phyloP scores from a whole-genome alignment of 2,113 vertebrate species.

The Litocranius walleri region DNA sequence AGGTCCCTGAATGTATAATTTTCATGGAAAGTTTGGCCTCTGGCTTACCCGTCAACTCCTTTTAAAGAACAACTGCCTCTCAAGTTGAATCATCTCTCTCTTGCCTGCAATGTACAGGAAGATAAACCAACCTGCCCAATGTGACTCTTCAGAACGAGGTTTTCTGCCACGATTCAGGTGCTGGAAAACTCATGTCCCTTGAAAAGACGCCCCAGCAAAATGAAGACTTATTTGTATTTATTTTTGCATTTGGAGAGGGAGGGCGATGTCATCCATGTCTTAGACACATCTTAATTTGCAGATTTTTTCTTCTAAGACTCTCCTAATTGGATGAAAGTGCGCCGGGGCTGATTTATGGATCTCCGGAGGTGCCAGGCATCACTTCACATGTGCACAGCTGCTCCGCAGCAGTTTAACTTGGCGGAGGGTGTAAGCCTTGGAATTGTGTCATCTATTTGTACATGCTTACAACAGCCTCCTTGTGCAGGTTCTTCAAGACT shows the following conservation, averaged over 20 bases:
- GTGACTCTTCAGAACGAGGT: background rate
- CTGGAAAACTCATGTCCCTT: constrained; percentile 15
- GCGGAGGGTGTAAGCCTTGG: constrained; percentile 83
- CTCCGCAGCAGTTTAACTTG: constrained; percentile 84
- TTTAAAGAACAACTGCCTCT: background rate
- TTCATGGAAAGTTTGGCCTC: background rate
- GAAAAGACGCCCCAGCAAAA: constrained; percentile 32
- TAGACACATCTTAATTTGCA: constrained; percentile 81
- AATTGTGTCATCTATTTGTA: constrained; percentile 88
- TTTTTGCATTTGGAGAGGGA: constrained; percentile 67
- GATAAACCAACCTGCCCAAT: background rate
- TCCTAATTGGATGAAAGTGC: constrained; percentile 84
- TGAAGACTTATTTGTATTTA: constrained; percentile 64
- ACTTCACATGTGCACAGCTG: constrained; percentile 86
- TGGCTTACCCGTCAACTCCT: background rate
- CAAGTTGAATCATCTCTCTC: background rate
- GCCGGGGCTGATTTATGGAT: constrained; percentile 83
- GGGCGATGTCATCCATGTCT: constrained; percentile 75
- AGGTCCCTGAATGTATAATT: background rate
- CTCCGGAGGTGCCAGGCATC: constrained; percentile 81
- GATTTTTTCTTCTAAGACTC: constrained; percentile 73
- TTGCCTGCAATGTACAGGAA: background rate
- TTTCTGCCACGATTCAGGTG: constrained; percentile 30
- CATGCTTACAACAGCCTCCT: constrained; percentile 83
- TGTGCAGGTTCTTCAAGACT: constrained; percentile 82